These are phyloP conservation scores for Spermophilus dauricus DNA, from an alignment of 2,113 vertebrate genomes.

Conservation along the genomic window DNA sequence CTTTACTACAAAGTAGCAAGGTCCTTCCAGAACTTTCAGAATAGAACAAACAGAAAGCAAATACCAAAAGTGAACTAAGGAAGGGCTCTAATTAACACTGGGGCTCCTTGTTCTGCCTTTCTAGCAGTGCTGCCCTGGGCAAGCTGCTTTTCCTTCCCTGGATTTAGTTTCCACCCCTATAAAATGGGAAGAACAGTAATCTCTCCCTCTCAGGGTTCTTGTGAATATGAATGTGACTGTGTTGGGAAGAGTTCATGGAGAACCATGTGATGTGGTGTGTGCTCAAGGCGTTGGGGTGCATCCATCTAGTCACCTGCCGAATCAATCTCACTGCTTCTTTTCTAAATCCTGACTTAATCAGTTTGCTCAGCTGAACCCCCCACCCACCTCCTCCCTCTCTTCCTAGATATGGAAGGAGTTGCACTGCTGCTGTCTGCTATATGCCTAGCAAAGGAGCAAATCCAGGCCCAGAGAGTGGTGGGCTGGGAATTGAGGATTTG, in stretches of 20 bases:
- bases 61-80: neutral
- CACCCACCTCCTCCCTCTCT: neutral
- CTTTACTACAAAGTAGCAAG: constrained; percentile 15
- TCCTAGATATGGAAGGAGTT: neutral
- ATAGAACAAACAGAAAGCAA: neutral
- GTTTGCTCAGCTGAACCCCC: neutral
- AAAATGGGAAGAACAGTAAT: neutral
- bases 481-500: neutral
- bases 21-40: neutral
- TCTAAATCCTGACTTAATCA: neutral
- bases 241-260: neutral
- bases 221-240: neutral
- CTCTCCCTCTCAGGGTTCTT: neutral
- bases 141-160: neutral
- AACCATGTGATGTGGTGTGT: neutral
- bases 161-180: neutral
- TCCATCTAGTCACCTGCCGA: neutral
- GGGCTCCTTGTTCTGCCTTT: neutral
- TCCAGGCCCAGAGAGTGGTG: neutral
- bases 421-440: neutral
- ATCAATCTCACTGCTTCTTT: neutral
- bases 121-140: neutral
- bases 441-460: neutral
- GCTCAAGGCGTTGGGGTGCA: neutral
- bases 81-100: neutral